These are phyloP conservation scores for Dromas ardeola DNA, from an alignment of 2,113 vertebrate species.

Conservation along the genomic window DNA sequence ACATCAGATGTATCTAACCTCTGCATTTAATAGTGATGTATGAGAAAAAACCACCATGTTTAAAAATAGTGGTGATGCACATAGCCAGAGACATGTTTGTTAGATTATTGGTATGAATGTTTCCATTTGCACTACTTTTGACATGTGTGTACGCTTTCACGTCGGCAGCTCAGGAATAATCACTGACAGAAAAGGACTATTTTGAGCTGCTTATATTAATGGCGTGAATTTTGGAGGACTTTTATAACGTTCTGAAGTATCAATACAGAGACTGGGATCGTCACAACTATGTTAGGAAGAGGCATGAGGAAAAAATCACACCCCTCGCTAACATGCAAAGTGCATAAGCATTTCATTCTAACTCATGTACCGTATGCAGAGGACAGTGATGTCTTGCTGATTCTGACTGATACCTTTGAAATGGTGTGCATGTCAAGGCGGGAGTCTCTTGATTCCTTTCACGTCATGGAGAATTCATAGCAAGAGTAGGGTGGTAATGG, in stretches of 20 bases:
- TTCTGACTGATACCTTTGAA: not conserved
- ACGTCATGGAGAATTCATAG: not conserved
- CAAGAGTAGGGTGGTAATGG: not conserved
- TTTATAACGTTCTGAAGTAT: not conserved
- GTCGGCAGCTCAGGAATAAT: not conserved
- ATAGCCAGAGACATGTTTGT: not conserved
- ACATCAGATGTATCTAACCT: not conserved
- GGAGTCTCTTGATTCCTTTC: not conserved
- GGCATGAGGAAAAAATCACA: not conserved
- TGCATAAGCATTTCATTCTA: not conserved
- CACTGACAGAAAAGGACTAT: not conserved
- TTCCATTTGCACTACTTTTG: not conserved
- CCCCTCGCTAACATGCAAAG: not conserved
- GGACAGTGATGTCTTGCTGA: not conserved
- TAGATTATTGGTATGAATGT: not conserved
- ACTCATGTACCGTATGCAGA: not conserved
- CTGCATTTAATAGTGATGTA: not conserved
- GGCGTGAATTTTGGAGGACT: not conserved
- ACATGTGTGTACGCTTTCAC: rapidly evolving
- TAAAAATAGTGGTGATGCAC: not conserved
- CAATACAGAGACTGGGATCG: not conserved
- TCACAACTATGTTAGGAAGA: not conserved
- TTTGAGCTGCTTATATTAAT: not conserved
- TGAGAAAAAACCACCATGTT: not conserved
- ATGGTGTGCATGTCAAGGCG: not conserved